Conservation (phyloP, 1,140 invertebrate genomes). For the Dendrolimus kikuchii region DNA sequence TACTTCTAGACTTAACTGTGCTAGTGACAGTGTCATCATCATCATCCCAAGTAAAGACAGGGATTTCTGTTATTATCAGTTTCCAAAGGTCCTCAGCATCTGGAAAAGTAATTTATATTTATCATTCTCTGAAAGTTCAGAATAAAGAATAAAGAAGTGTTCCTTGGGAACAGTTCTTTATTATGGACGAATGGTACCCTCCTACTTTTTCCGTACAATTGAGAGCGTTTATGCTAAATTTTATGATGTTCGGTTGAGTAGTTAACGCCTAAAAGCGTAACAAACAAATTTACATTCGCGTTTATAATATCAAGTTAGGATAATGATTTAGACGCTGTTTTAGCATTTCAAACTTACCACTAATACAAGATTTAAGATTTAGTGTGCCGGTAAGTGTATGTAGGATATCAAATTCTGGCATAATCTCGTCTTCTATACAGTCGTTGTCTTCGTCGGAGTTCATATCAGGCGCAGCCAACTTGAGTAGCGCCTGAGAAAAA, state of each 20-base stretch:
- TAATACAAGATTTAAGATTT: conserved; percentile 23
- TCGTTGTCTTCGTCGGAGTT: conserved; percentile 39
- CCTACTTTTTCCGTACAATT: too few relatives aligned
- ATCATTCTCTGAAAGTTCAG: neutral
- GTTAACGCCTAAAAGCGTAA: too few relatives aligned
- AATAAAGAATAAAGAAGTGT: conserved; percentile 1
- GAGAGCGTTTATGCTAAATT: too few relatives aligned
- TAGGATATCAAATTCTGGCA: conserved; percentile 42
- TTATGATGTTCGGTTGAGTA: too few relatives aligned
- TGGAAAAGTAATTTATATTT: conserved; percentile 4
- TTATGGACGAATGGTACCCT: too few relatives aligned
- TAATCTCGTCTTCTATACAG: conserved; percentile 35
- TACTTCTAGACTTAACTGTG: conserved; percentile 40
- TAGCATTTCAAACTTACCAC: conserved; percentile 1
- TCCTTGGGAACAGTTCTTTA: too few relatives aligned
- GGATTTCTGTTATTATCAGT: conserved; percentile 32
- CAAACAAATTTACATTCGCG: too few relatives aligned
- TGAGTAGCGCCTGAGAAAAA: conserved; percentile 52
- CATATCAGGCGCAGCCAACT: conserved; percentile 55
- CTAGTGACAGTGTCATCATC: conserved; percentile 40
- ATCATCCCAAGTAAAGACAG: conserved; percentile 46
- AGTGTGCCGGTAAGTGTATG: conserved; percentile 47
- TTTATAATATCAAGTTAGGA: too few relatives aligned
- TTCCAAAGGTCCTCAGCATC: conserved; percentile 37
- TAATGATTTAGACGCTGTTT: too few relatives aligned